Percentiles rank a stretch among this genome's conserved stretches.
Conservation (phyloP, 2,797 vertebrate species). For the Protonibea diacanthus region DNA sequence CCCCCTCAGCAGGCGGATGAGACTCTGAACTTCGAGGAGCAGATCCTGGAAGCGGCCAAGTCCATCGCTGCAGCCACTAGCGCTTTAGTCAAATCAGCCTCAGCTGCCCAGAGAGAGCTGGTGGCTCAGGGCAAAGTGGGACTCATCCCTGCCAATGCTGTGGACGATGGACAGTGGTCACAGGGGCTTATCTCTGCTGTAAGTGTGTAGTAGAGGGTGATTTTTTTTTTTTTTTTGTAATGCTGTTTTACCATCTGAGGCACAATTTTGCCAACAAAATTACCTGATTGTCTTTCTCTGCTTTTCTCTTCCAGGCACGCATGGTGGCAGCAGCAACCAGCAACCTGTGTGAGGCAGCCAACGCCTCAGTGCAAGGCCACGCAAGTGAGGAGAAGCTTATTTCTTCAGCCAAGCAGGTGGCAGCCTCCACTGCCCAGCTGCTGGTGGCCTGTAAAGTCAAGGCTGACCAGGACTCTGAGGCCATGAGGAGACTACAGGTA, state of each 20-base stretch:
- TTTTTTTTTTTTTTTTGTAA: not conserved
- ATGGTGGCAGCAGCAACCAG: conserved; percentile 99
- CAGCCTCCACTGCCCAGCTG: conserved; percentile 96
- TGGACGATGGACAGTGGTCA: conserved; percentile 98
- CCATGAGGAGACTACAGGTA: conserved; percentile 98
- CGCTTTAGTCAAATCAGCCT: conserved; percentile 96
- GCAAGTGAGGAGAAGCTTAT: conserved; percentile 99
- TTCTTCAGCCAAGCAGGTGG: conserved; percentile 98
- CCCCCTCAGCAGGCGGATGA: conserved; percentile 93
- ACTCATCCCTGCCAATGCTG: conserved; percentile 95
- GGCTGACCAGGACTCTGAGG: conserved; percentile 97
- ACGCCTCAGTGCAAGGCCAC: conserved; percentile 96
- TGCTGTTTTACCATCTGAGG: not conserved
- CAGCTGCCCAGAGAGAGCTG: conserved; percentile 96
- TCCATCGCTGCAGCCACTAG: conserved; percentile 98
- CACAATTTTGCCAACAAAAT: not conserved
- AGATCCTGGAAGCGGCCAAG: conserved; percentile 98
- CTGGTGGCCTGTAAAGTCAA: conserved; percentile 99
- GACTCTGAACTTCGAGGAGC: conserved; percentile 97
- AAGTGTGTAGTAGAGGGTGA: conserved; percentile 63
- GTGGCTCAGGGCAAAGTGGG: conserved; percentile 99
- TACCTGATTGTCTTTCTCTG: accelerated
- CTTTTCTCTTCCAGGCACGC: conserved; percentile 87
- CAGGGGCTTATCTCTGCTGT: conserved; percentile 98
- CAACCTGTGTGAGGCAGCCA: conserved; percentile 97